Conservation (phyloP, 2,797 vertebrate genomes). For the Clarias fuscus region DNA sequence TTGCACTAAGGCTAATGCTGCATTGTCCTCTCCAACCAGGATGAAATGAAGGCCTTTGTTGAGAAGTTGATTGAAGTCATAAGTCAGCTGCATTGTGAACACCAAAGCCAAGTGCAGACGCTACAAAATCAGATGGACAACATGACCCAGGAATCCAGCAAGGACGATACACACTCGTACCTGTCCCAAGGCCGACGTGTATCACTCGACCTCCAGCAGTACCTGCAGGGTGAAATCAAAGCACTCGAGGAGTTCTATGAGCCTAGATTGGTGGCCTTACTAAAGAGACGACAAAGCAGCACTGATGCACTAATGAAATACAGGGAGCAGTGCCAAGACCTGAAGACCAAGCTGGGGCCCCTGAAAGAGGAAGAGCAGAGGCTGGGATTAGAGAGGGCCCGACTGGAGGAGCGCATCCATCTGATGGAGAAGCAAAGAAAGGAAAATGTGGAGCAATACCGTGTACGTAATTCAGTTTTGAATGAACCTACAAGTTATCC, state of each 20-base stretch:
- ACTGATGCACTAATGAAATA: conserved; percentile 74
- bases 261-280: conserved; percentile 83
- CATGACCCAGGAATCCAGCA: conserved; percentile 59
- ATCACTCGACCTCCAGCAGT: conserved; percentile 84
- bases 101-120: conserved; percentile 74
- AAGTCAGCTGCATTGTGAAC: conserved; percentile 72
- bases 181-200: conserved; percentile 80
- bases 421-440: conserved; percentile 79
- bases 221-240: conserved; percentile 80
- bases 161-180: conserved; percentile 74
- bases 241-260: conserved; percentile 87
- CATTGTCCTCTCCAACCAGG: conserved; percentile 59
- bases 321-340: conserved; percentile 80
- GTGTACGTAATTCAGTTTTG: conserved; percentile 70
- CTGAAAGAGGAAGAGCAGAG: conserved; percentile 80
- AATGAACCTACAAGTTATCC: neutral
- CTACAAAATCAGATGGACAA: conserved; percentile 67
- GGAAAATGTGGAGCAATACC: conserved; percentile 83
- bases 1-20: conserved; percentile 4
- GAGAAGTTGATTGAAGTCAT: conserved; percentile 79
- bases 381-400: conserved; percentile 79
- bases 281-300: conserved; percentile 81
- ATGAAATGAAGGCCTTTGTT: conserved; percentile 73
- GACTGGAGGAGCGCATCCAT: conserved; percentile 85
- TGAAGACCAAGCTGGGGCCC: conserved; percentile 80